Base-by-base conservation (phyloP, 2,888 invertebrate species). In the Unio pictorum region DNA sequence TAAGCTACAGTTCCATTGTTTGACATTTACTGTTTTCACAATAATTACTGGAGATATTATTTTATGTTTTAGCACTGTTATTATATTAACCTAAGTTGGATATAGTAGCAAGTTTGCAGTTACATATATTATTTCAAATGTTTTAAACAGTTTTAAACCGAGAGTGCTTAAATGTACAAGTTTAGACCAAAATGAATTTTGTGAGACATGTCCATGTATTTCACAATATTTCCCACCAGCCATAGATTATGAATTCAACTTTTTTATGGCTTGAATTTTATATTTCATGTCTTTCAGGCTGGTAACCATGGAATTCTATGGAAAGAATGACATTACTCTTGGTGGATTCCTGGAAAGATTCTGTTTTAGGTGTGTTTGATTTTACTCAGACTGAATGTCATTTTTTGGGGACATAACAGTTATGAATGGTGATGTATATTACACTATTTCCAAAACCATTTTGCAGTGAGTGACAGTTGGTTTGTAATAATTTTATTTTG, bases 261-360 rank as follows among this genome's bases (percentile, higher is more conserved):
- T 45, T 45, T 45, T 15, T 45, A 45, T 45, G 45, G 45, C 3
- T 15, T 45, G 11, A 11, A 45, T 45, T 45, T 45, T 45, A 45
- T 45, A 15, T 15, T 45, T 15, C 20, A 64, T 73, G 66, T 76
- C 73, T 86, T 87, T 34, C 81, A 95, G 95, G 94, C 93, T 96
- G 67, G 95, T 96, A 0, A 93, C 94, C 68, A 99, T 99, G 97
- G 95, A 96, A 86, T 95, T 97, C 91, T 99, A 99, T 90, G 97
- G 97, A 0, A 93, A 94, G 30, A 96, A 97, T 87, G 99, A 99
- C 90, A 97, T 99, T 82, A 95, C 98, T 1, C 91, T 99, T 61
- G 99, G 98, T 56, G 95, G 95, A 75, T 99, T 99, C 88, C 92
- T 99, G 61, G 95, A 97, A 87, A 93, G 95, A 71, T 98, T 97